phyloP scores from a whole-genome alignment of 2,888 invertebrate species.

The Andrena chrysosceles region DNA sequence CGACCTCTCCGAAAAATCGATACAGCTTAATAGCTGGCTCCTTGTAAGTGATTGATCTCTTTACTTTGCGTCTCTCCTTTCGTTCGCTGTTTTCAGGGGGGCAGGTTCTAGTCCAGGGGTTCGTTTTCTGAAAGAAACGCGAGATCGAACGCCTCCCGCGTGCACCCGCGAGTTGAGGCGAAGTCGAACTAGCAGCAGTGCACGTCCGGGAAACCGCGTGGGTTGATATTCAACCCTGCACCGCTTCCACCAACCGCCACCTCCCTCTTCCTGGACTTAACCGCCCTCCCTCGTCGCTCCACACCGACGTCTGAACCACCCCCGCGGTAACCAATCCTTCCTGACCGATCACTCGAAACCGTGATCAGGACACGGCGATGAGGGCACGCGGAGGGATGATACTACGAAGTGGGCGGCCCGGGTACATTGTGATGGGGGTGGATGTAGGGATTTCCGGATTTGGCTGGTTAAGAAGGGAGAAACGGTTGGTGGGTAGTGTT shows the following conservation, averaged over 20 bases:
- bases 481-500: neutral
- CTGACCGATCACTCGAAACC: slow-evolving; percentile 29
- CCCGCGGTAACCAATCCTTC: slow-evolving; percentile 24
- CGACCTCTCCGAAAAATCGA: slow-evolving; percentile 62
- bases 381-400: neutral
- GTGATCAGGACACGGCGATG: slow-evolving; percentile 22
- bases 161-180: slow-evolving; percentile 70
- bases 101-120: too few species aligned
- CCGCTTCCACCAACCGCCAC: slow-evolving; percentile 56
- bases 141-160: slow-evolving; percentile 41
- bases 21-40: slow-evolving; percentile 50
- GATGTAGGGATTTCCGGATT: slow-evolving; percentile 3
- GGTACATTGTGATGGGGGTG: neutral
- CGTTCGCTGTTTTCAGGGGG: too few species aligned
- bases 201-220: slow-evolving; percentile 78
- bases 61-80: too few species aligned
- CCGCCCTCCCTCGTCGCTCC: slow-evolving; percentile 11
- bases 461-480: neutral
- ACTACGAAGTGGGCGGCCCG: neutral
- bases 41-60: neutral
- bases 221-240: slow-evolving; percentile 76
- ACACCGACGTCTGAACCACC: slow-evolving; percentile 57
- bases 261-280: slow-evolving; percentile 35
- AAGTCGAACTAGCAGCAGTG: slow-evolving; percentile 74
- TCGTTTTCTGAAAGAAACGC: neutral